These are phyloP conservation scores for Pseudorasbora parva DNA, from an alignment of 2,113 vertebrate genomes.

Conservation along the genomic window DNA sequence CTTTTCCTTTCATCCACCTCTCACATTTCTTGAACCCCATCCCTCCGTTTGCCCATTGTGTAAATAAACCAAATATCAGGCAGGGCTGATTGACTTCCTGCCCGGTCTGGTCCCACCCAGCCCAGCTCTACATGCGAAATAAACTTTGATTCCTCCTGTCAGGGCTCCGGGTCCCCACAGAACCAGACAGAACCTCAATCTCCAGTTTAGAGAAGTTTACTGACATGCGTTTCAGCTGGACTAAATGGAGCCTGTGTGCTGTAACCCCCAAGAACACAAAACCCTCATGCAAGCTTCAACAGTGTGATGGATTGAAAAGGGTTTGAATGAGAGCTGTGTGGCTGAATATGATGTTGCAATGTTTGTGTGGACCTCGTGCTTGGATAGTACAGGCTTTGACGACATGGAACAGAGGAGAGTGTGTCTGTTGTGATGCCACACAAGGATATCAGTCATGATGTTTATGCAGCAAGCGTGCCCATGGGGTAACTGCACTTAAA, in stretches of 20 bases:
- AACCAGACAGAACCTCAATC: constrained; percentile 14
- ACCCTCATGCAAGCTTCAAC: constrained; percentile 12
- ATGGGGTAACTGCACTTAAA: background rate
- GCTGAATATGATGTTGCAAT: constrained; percentile 2
- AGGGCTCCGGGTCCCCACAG: constrained; percentile 1
- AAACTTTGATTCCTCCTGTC: constrained; percentile 55
- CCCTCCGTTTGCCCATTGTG: constrained; percentile 38
- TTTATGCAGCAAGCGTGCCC: background rate
- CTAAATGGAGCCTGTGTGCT: constrained; percentile 28
- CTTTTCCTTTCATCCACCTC: constrained; percentile 18
- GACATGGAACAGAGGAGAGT: background rate
- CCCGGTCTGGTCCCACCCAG: constrained; percentile 48
- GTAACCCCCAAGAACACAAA: constrained; percentile 34
- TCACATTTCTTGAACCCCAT: constrained; percentile 30
- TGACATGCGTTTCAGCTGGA: constrained; percentile 8
- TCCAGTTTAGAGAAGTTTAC: background rate
- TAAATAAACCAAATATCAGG: constrained; percentile 61
- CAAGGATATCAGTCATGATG: constrained; percentile 6
- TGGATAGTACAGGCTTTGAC: constrained; percentile 21
- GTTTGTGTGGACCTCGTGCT: background rate
- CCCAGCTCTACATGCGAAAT: constrained; percentile 62
- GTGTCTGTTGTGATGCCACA: constrained; percentile 14
- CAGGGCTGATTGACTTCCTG: constrained; percentile 56
- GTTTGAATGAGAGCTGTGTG: constrained; percentile 12
- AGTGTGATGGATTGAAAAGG: constrained; percentile 40